A percentile compares a stretch with the other conserved stretches of the same genome.
phyloP scores from a whole-genome alignment of 1,140 invertebrate species.

The Tetragonula clypearis region DNA sequence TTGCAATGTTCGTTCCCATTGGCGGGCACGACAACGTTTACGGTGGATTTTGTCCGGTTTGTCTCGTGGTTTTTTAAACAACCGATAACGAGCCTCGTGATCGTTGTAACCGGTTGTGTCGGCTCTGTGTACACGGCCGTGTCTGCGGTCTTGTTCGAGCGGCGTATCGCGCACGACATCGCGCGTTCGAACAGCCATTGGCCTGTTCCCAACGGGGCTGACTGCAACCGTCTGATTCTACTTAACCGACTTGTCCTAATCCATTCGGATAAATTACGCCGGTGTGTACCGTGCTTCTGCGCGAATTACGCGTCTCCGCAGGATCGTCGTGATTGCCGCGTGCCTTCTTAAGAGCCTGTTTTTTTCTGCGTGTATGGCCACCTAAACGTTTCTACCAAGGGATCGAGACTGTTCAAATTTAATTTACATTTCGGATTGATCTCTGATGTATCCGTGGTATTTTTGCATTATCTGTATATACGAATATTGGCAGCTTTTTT shows the following conservation, averaged over 20 bases:
- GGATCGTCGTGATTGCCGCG: neutral
- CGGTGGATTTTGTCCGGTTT: neutral
- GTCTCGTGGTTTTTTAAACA: neutral
- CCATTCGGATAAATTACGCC: slow-evolving; percentile 25
- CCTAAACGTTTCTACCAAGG: too few species aligned
- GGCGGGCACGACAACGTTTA: too few species aligned
- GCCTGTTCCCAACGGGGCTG: slow-evolving; percentile 11
- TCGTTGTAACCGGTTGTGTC: slow-evolving; percentile 15
- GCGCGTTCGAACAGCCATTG: slow-evolving; percentile 27
- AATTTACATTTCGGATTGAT: too few species aligned
- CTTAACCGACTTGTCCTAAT: slow-evolving; percentile 34
- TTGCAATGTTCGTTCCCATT: neutral
- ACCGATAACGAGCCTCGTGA: neutral
- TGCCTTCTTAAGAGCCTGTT: neutral
- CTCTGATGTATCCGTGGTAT: too few species aligned
- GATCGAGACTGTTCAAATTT: too few species aligned
- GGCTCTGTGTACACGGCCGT: neutral
- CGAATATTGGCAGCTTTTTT: too few species aligned
- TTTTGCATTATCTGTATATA: too few species aligned
- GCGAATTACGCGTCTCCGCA: neutral
- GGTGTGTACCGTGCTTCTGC: neutral
- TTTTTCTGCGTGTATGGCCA: too few species aligned
- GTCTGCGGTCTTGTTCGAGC: slow-evolving; percentile 26
- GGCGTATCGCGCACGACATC: slow-evolving; percentile 26
- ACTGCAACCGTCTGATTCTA: slow-evolving; percentile 12